A percentile compares a stretch with the other conserved stretches of the same genome.
Conservation (phyloP, 2,797 vertebrate species). For the Urophycis tenuis region DNA sequence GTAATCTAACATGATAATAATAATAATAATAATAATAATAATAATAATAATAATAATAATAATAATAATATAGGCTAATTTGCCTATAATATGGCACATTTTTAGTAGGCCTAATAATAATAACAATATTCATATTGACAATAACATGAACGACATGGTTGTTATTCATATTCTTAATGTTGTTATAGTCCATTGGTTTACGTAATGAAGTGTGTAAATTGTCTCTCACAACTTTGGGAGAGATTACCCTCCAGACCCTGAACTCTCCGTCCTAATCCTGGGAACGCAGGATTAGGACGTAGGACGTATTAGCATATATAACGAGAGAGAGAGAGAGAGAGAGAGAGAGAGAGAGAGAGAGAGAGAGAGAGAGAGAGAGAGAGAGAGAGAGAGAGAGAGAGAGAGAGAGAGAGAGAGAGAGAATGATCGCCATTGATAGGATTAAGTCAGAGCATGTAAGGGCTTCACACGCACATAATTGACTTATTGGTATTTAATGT, state of each 20-base stretch:
- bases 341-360: constrained; percentile 75
- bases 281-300: constrained; percentile 70
- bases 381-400: constrained; percentile 68
- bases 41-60: too few relatives aligned
- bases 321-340: constrained; percentile 77
- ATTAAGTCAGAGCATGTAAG: constrained; percentile 75
- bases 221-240: background rate
- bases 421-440: constrained; percentile 70
- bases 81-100: background rate
- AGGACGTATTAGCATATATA: constrained; percentile 87
- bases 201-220: background rate
- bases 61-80: background rate
- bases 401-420: constrained; percentile 65
- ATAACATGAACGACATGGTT: background rate
- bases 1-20: background rate
- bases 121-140: background rate
- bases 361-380: constrained; percentile 75
- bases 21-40: too few relatives aligned
- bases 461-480: constrained; percentile 79
- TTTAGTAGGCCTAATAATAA: background rate
- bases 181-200: background rate
- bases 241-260: constrained; percentile 52
- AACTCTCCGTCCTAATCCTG: constrained; percentile 70
- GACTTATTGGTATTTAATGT: constrained; percentile 85
- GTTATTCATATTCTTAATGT: background rate